phyloP scores from a whole-genome alignment of 1,140 invertebrate species.

The Brachionus paranguensis region DNA sequence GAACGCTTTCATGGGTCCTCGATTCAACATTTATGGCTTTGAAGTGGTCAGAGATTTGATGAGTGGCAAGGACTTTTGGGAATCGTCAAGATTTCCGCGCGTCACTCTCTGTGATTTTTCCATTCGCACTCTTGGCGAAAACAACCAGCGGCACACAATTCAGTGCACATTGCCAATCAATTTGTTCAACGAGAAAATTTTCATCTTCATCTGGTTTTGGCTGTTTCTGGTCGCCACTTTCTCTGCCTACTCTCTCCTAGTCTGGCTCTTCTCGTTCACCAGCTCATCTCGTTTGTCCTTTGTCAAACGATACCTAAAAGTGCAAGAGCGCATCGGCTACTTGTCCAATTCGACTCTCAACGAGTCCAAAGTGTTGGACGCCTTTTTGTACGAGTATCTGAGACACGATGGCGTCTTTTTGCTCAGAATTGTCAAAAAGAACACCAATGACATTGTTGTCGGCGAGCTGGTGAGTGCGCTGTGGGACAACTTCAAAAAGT shows the following conservation, averaged over 20 bases:
- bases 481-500: slow-evolving; percentile 46
- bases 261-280: slow-evolving; percentile 8
- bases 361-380: slow-evolving; percentile 47
- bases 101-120: slow-evolving; percentile 44
- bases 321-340: not conserved
- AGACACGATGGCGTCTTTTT: slow-evolving; percentile 59
- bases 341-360: slow-evolving; percentile 39
- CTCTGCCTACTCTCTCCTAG: not conserved
- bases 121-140: slow-evolving; percentile 44
- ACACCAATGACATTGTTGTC: slow-evolving; percentile 59
- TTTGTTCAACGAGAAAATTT: slow-evolving; percentile 44
- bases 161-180: slow-evolving; percentile 46
- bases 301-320: slow-evolving; percentile 33
- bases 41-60: slow-evolving; percentile 43
- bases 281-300: not conserved
- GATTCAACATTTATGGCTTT: slow-evolving; percentile 44
- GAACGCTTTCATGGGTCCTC: slow-evolving; percentile 46
- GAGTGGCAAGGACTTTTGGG: slow-evolving; percentile 40
- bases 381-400: slow-evolving; percentile 58
- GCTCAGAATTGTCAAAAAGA: slow-evolving; percentile 57
- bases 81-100: slow-evolving; percentile 43
- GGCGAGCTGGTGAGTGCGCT: slow-evolving; percentile 57
- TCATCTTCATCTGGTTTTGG: slow-evolving; percentile 37
- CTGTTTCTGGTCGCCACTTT: not conserved
- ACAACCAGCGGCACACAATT: slow-evolving; percentile 44